These are phyloP conservation scores for Clusia tigrina DNA, from an alignment of 2,888 invertebrate species.

Conservation along the genomic window DNA sequence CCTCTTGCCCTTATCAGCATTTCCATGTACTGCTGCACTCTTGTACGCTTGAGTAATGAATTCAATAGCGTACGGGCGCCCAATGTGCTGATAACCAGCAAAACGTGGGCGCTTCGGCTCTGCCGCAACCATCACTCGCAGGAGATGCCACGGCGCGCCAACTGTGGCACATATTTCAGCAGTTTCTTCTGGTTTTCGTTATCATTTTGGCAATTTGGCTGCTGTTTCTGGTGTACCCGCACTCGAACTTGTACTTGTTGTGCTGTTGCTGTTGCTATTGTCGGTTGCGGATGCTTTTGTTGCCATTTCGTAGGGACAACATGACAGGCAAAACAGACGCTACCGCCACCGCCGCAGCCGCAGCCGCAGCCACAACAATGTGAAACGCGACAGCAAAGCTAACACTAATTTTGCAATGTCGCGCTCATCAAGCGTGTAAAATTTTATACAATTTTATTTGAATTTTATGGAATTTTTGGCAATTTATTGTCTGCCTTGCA, in stretches of 20 bases:
- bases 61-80: no score
- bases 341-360: conserved; percentile 1
- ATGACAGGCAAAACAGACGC: conserved; percentile 5
- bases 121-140: no score
- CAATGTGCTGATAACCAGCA: no score
- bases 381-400: background rate
- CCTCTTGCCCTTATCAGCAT: no score
- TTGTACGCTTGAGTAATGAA: no score
- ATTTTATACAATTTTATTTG: conserved; percentile 44
- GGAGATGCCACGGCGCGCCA: no score
- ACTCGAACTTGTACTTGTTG: background rate
- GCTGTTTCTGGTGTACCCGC: conserved; percentile 3
- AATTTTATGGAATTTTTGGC: conserved; percentile 48
- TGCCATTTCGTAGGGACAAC: conserved; percentile 13
- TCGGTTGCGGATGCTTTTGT: background rate
- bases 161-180: conserved; percentile 4
- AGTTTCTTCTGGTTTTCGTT: conserved; percentile 1
- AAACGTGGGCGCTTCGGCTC: no score
- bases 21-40: no score
- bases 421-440: conserved; percentile 32
- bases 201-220: conserved; percentile 1
- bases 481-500: conserved; percentile 46
- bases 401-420: conserved; percentile 20
- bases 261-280: background rate
- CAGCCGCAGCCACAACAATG: no score